Percentiles rank a stretch among this genome's conserved stretches.
Evolutionary conservation across 92 coral and sea anemone genomes (phyloP).

Genomic region (Parazoanthus darwini): DNA sequence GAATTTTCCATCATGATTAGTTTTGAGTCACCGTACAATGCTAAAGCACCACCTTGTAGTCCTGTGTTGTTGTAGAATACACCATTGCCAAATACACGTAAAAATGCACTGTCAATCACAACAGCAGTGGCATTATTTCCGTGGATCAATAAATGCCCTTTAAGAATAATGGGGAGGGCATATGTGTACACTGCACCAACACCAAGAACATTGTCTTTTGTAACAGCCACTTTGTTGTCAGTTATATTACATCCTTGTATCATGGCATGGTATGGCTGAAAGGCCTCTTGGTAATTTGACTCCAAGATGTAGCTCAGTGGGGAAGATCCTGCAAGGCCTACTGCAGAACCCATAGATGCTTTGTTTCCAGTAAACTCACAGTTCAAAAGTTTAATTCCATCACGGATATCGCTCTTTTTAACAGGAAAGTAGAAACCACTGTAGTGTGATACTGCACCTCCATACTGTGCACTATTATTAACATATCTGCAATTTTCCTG

Average conservation of each 20-base stretch:
- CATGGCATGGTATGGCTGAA: conserved; percentile 50
- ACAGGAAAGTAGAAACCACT: conserved; percentile 51
- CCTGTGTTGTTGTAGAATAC: conserved; percentile 76
- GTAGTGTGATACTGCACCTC: conserved; percentile 85
- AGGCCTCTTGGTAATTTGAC: conserved; percentile 38
- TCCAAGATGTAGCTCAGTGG: conserved; percentile 34
- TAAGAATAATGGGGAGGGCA: conserved; percentile 64
- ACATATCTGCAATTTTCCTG: conserved; percentile 51
- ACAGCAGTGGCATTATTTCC: conserved; percentile 74
- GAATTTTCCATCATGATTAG: conserved; percentile 72
- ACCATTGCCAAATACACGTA: conserved; percentile 58
- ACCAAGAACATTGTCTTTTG: conserved; percentile 69
- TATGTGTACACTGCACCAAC: conserved; percentile 83
- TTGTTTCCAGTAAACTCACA: conserved; percentile 70
- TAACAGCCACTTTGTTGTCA: conserved; percentile 51
- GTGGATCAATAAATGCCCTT: conserved; percentile 50
- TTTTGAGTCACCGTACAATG: conserved; percentile 78
- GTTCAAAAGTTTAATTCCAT: conserved; percentile 41
- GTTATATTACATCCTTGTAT: conserved; percentile 67
- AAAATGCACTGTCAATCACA: conserved; percentile 77
- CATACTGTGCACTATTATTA: conserved; percentile 65
- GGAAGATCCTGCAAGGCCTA: conserved; percentile 58
- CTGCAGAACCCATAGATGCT: conserved; percentile 92
- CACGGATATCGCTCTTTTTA: not conserved
- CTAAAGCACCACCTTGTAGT: conserved; percentile 84